Conservation (phyloP, 2,888 invertebrate species). For the Amblyjoppa proteus region DNA sequence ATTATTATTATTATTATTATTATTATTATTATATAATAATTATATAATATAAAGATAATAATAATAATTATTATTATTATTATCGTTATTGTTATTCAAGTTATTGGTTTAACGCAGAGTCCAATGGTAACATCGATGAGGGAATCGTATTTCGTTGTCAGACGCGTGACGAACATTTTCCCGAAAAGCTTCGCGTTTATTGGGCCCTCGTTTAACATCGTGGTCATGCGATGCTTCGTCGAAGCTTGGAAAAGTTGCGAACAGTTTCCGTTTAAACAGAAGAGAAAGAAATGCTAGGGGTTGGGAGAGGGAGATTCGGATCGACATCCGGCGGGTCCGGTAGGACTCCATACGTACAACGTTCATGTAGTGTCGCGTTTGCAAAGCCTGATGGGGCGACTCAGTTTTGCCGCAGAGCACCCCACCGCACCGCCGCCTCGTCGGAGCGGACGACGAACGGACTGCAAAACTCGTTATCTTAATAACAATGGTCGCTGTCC, state of each 20-base stretch:
- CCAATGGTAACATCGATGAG: no score
- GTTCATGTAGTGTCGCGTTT: slow-evolving; percentile 19
- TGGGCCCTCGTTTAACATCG: not conserved
- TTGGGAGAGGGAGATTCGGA: slow-evolving; percentile 40
- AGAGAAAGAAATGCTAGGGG: slow-evolving; percentile 6
- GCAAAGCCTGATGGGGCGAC: slow-evolving; percentile 37
- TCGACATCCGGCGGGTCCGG: slow-evolving; percentile 47
- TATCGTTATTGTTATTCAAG: no score
- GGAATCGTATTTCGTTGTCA: no score
- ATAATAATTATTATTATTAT: no score
- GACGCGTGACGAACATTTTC: not conserved
- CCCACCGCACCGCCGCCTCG: not conserved
- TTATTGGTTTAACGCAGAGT: no score
- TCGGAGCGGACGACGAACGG: slow-evolving; percentile 34
- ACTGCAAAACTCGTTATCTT: slow-evolving; percentile 66
- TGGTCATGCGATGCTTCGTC: not conserved
- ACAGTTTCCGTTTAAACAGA: slow-evolving; percentile 21
- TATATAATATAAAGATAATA: no score
- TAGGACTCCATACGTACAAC: slow-evolving; percentile 17
- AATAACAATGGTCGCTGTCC: slow-evolving; percentile 64
- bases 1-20: no score
- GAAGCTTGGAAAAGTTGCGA: slow-evolving; percentile 7
- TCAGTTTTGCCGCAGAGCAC: slow-evolving; percentile 30
- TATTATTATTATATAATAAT: no score
- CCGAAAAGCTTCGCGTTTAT: not conserved